Evolutionary conservation across 2,797 vertebrate species (phyloP).

Genomic region (Pempheris klunzingeri): DNA sequence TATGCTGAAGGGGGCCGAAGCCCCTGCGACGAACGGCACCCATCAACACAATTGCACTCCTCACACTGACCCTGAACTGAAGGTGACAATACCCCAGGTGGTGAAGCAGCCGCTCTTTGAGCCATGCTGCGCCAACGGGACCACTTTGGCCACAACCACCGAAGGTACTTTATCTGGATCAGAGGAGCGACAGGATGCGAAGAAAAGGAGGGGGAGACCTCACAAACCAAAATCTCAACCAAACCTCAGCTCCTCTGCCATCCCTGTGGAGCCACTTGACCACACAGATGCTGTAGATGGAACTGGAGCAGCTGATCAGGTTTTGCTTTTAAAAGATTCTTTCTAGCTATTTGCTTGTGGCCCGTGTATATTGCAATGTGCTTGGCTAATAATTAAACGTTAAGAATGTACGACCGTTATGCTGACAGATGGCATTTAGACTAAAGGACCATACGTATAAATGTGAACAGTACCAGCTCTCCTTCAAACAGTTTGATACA

Average conservation of each 20-base stretch:
- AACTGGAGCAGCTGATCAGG: constrained; percentile 62
- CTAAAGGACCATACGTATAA: not conserved
- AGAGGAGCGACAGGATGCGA: constrained; percentile 69
- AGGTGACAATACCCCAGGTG: constrained; percentile 93
- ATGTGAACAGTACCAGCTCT: not conserved
- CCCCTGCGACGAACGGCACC: constrained; percentile 80
- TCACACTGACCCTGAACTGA: constrained; percentile 88
- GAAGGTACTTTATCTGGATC: constrained; percentile 67
- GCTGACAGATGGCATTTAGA: not conserved
- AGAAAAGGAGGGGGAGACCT: constrained; percentile 88
- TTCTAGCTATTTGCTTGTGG: not conserved
- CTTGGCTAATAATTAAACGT: not conserved
- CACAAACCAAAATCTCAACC: constrained; percentile 86
- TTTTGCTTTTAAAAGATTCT: constrained; percentile 54
- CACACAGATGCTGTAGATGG: constrained; percentile 29
- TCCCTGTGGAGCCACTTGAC: constrained; percentile 32
- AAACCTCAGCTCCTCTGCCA: constrained; percentile 65
- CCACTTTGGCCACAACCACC: constrained; percentile 64
- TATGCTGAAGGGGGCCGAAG: constrained; percentile 88
- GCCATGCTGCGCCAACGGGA: constrained; percentile 89
- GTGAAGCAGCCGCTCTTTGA: constrained; percentile 86
- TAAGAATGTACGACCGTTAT: not conserved
- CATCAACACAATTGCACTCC: constrained; percentile 87
- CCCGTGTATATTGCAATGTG: not conserved
- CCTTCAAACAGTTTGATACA: not conserved